Evolutionary conservation across 2,113 vertebrate genomes (phyloP).

Genomic region (Dasyprocta punctata): DNA sequence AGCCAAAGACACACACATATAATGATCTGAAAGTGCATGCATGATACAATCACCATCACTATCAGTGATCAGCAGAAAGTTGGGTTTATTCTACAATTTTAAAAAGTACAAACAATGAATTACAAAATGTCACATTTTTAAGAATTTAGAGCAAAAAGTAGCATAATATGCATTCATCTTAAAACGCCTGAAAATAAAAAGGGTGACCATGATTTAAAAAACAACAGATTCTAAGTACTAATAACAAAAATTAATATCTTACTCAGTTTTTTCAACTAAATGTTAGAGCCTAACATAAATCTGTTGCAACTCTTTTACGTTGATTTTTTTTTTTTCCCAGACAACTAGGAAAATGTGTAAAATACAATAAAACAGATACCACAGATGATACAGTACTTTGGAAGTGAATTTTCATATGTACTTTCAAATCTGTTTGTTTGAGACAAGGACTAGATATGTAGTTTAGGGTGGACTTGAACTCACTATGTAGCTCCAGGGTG

Average conservation of each 20-base stretch:
- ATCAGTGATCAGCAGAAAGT: background rate
- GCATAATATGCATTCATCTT: background rate
- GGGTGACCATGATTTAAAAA: background rate
- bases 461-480: background rate
- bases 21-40: background rate
- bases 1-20: background rate
- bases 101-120: background rate
- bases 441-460: background rate
- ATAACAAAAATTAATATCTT: background rate
- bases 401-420: background rate
- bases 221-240: background rate
- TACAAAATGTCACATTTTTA: background rate
- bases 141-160: background rate
- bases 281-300: background rate
- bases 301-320: background rate
- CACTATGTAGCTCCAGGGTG: background rate
- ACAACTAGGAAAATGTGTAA: background rate
- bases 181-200: background rate
- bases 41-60: fast-evolving
- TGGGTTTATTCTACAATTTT: background rate
- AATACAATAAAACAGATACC: background rate
- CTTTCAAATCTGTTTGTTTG: background rate
- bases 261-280: background rate
- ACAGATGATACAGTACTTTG: background rate
- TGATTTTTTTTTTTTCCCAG: background rate